Base-by-base conservation (phyloP, 2,113 vertebrate species). In the Lepidothrix coronata region DNA sequence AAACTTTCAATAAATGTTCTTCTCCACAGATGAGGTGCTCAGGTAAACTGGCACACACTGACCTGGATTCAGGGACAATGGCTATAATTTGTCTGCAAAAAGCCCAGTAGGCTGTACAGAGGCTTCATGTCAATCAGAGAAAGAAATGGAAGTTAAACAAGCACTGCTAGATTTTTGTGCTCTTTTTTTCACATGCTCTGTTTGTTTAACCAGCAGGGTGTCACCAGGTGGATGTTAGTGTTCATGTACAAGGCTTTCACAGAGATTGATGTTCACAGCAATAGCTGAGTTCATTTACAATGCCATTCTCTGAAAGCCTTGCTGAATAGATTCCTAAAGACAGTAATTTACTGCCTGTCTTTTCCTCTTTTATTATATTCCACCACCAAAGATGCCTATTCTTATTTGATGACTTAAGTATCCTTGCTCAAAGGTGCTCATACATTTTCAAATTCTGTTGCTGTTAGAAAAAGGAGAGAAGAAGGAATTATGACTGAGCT, bases 181-280 rank as follows among this genome's bases (percentile, higher is more conserved):
- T 30, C 52, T 80, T 63, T 59, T 12, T 4, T 9, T 46, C 37
- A 21, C 16, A 5, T 10, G 31, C 25, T 86, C 52, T 49, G 68
- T 83, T 96, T 96, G 72, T 91, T 96, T 95, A 95, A 96, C 46
- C 82, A 85, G 61, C 77, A 90, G 85, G 65, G 73, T 90, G 73
- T 76, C 90, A 96, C 67, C 93, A 96, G 94, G 94, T 94, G 91
- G 82, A 68, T 85, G 66, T 92, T 86, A 93, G n/a, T 4, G 2
- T 89, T 84, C 44, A 0, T 48, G 58, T 93, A 67, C 65, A 89
- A 75, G 85, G 48, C 63, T 89, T 79, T 77, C 51, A 74, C 12
- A 59, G 78, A 96, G 84, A 89, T 22, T 63, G 41, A 89, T 54
- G 82, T 58, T 93, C 77, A 33, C 68, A 66, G 61, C 44, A 76